Base-by-base conservation (phyloP, 2,888 invertebrate species). In the Netelia fuscicornis region DNA sequence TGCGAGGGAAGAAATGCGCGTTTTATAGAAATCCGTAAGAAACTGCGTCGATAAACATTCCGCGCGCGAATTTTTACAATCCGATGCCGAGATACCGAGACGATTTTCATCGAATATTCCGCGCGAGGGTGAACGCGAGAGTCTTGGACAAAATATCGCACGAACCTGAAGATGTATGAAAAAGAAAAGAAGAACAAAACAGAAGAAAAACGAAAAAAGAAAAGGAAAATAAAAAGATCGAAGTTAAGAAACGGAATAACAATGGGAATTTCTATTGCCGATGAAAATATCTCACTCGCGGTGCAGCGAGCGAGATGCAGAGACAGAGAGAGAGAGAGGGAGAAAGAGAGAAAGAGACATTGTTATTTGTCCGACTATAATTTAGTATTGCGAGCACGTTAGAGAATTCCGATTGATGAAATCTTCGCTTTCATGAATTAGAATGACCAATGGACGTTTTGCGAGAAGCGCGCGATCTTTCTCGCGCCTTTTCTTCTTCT, bases 401-500 rank as follows among this genome's bases (percentile, higher is more conserved):
- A 81, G 65, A 76, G 81, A 86, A 83, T 86, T 86, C 84, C 83
- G 72, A 83, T 81, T 84, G 84, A 86, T 83, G 78, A 84, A 87
- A 84, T 86, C 78, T 84, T 79, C 42, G 78, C 81, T 82, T 82
- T 83, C 67, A 81, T 81, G 86, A 87, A 87, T 87, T 86, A 86
- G 84, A 86, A 87, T 87, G 75, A 86, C 85, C 81, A 54, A 71
- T 79, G 79, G 79, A 67, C 42, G 56, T 44, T 10, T 68, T 77
- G 54, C 52, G 48, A 37, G 42, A 20, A 20, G 25, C 58, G 60
- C 42, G 23, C 20, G 58, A 74, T 23, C 30, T 62, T 30, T 62
- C 68, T 52, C 62, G 52, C 58, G 60, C 17, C 17, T 79, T 54
- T 74, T 79, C 60, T 62, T 42, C 48, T 70, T 60, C 23, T 75